Percentiles rank a stretch among this genome's conserved stretches.
Evolutionary conservation across 2,113 vertebrate species (phyloP).

Genomic region (Thunnus maccoyii): DNA sequence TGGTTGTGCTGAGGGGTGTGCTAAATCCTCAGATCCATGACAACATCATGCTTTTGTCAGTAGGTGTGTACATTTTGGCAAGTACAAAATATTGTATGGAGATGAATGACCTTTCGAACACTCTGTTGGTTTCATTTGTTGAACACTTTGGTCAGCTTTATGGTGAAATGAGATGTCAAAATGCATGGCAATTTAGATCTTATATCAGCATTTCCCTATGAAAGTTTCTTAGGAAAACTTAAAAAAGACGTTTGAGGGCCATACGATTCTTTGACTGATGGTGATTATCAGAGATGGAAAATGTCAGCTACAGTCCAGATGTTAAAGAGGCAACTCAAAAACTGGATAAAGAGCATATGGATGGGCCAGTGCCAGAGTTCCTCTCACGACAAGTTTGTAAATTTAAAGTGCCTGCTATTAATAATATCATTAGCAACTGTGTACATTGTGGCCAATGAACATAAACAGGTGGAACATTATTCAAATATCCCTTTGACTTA

Average conservation of each 20-base stretch:
- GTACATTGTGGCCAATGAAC: no score
- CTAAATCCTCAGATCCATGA: neutral
- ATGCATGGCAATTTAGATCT: neutral
- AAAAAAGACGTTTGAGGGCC: neutral
- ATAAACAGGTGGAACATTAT: no score
- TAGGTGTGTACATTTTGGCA: slow-evolving; percentile 6
- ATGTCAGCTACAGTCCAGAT: neutral
- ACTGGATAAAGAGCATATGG: neutral
- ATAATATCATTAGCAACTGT: no score
- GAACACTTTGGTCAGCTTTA: slow-evolving; percentile 6
- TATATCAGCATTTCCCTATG: no score
- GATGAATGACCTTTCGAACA: neutral
- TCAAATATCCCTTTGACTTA: no score
- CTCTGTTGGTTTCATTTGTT: slow-evolving; percentile 3
- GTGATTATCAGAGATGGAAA: neutral
- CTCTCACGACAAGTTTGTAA: neutral
- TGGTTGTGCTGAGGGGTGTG: no score
- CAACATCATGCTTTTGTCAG: slow-evolving; percentile 7
- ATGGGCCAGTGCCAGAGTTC: neutral
- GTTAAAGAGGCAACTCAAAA: neutral
- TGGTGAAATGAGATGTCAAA: slow-evolving; percentile 13
- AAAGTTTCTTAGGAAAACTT: neutral
- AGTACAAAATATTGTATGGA: neutral
- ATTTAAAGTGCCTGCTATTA: neutral
- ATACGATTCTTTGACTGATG: neutral